Conservation (phyloP, 1,140 invertebrate species). For the Coelopa frigida region DNA sequence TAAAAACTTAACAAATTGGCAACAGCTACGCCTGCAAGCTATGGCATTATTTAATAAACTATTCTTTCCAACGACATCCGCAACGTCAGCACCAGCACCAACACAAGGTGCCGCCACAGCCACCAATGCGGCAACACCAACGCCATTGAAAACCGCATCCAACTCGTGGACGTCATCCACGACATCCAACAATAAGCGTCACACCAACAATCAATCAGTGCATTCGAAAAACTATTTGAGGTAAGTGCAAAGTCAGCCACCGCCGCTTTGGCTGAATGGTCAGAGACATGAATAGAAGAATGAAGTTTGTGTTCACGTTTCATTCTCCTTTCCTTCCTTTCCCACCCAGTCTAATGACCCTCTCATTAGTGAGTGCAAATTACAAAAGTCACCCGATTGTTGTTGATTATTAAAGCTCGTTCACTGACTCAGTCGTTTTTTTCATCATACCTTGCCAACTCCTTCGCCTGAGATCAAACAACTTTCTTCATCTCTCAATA, state of each 20-base stretch:
- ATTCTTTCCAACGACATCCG: slow-evolving; percentile 39
- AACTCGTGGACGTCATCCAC: not conserved
- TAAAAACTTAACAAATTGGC: no score
- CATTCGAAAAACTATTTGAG: slow-evolving; percentile 44
- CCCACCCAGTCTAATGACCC: no score
- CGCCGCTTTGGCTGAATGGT: not conserved
- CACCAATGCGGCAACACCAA: slow-evolving; percentile 3
- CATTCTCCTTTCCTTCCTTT: not conserved
- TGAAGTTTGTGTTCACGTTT: not conserved
- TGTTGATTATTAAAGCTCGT: not conserved
- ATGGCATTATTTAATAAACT: slow-evolving; percentile 45
- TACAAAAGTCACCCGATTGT: not conserved
- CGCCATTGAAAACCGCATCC: slow-evolving; percentile 13
- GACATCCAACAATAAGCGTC: slow-evolving; percentile 18
- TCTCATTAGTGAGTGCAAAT: no score
- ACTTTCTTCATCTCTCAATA: no score
- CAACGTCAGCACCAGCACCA: slow-evolving; percentile 4
- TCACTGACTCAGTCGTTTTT: not conserved
- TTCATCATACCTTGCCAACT: not conserved
- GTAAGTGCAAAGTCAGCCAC: slow-evolving; percentile 23
- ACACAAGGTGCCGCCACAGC: not conserved
- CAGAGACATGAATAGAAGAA: slow-evolving; percentile 1
- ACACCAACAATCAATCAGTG: slow-evolving; percentile 22
- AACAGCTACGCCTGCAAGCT: no score
- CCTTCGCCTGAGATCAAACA: not conserved